A percentile compares a stretch with the other conserved stretches of the same genome.
Conservation (phyloP, 2,888 invertebrate genomes). For the Platycheirus albimanus region DNA sequence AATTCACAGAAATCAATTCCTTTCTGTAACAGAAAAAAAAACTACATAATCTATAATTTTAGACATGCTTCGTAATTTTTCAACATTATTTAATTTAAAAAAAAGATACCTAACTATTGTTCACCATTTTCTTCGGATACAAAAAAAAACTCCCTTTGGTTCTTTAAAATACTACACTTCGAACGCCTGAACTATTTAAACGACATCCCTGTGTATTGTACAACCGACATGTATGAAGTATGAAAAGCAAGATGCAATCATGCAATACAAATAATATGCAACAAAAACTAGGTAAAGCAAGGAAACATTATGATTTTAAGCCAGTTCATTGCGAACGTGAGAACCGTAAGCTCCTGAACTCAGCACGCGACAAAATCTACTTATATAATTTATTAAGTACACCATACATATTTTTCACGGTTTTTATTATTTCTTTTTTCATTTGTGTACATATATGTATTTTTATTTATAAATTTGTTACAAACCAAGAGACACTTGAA, state of each 20-base stretch:
- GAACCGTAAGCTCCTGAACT: constrained; percentile 81
- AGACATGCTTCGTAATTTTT: no score
- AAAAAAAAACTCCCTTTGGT: no score
- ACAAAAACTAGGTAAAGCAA: constrained; percentile 76
- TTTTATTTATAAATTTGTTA: constrained; percentile 4
- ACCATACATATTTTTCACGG: constrained; percentile 66
- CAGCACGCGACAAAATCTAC: constrained; percentile 15
- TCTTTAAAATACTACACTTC: no score
- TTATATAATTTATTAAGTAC: constrained; percentile 26
- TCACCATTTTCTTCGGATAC: no score
- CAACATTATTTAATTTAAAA: no score
- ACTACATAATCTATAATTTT: no score
- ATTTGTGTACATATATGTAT: constrained; percentile 1
- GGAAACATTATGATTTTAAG: constrained; percentile 74
- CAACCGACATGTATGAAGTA: constrained; percentile 28
- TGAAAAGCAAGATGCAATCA: constrained; percentile 23
- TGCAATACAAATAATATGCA: no score
- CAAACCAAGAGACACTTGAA: constrained; percentile 11
- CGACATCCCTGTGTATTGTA: no score
- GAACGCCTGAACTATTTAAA: no score
- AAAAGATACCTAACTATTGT: no score
- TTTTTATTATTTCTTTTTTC: constrained; percentile 34
- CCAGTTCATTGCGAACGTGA: constrained; percentile 82
- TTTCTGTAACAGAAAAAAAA: no score
- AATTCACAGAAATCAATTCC: no score